Base-by-base conservation (phyloP, 1,140 invertebrate genomes). In the Octopus sinensis region DNA sequence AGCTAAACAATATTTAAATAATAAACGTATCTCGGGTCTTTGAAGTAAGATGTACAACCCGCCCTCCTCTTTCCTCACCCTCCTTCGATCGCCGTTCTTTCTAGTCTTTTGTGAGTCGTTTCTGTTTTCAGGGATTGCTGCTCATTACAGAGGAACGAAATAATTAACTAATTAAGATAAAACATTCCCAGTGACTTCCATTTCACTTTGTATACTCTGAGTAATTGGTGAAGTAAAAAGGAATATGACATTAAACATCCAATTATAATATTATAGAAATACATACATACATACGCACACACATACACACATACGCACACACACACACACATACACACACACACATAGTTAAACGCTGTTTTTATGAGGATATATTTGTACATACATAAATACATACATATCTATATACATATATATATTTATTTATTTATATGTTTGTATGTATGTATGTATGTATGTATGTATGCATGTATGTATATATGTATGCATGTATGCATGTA, bases 371-470 rank as follows among this genome's bases (percentile, higher is more conserved):
- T 62, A 62, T 17, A 62, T 17, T 12, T 4, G 17, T 17, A 62
- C 56, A 62, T 17, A 62, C 56, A 62, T 17, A 62, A 9, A 62
- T 17, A 62, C 56, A 62, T 17, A 62, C 4, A 62, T 17, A 62
- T 73, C 13, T 73, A 73, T 73, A 73, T 73, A 6, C 13, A 73
- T 0, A 73, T 73, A 9, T 73, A 13, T 73, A 9, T 17, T 6
- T 73, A 73, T 73, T 23, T 73, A 73, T 17, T 23, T 4, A 73
- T 73, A 62, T 62, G 56, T 62, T 3, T 62, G 56, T 62, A 2
- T 62, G 56, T 62, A 62, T 62, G 56, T 62, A 62, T 62, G 56
- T 62, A 62, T 62, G 56, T 62, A 62, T 62, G 56, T 62, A 62
- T 62, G 17, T 62, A 62, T 62, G 17, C 3, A 62, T 62, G 17